Percentiles rank a stretch among this genome's conserved stretches.
Evolutionary conservation across 2,888 invertebrate species (phyloP).

Genomic region (Agonopterix arenella): DNA sequence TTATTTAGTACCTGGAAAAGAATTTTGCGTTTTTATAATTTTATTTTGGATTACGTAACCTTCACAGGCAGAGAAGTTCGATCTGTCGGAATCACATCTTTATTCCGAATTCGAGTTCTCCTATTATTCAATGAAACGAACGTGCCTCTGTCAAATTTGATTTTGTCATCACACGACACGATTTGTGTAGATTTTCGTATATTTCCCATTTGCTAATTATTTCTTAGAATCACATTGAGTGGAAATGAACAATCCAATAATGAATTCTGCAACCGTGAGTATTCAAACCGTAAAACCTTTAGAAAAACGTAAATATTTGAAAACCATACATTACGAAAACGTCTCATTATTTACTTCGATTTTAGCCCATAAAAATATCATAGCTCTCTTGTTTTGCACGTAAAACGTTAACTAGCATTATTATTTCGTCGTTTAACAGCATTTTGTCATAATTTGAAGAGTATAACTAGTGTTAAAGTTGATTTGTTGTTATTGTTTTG

Average conservation of each 20-base stretch:
- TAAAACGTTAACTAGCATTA: constrained; percentile 2
- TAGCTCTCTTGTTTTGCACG: constrained; percentile 31
- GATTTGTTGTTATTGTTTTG: constrained; percentile 1
- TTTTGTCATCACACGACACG: background rate
- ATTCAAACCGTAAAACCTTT: constrained; percentile 3
- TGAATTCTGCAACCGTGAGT: constrained; percentile 72
- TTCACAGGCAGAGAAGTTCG: no score
- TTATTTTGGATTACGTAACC: no score
- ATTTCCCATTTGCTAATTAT: background rate
- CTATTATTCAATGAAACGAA: no score
- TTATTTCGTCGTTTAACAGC: background rate
- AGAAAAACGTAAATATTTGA: background rate
- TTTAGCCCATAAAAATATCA: background rate
- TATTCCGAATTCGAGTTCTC: no score
- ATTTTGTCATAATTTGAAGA: constrained; percentile 6
- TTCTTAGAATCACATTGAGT: background rate
- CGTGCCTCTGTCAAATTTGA: no score
- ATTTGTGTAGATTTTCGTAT: background rate
- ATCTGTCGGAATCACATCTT: no score
- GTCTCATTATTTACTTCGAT: background rate
- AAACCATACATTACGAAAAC: background rate
- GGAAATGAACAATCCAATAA: constrained; percentile 43
- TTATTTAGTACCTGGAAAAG: no score
- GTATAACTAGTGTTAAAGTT: constrained; percentile 1
- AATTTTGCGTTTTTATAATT: no score